Base-by-base conservation (phyloP, 2,797 vertebrate species). In the Sebastes vulpes region DNA sequence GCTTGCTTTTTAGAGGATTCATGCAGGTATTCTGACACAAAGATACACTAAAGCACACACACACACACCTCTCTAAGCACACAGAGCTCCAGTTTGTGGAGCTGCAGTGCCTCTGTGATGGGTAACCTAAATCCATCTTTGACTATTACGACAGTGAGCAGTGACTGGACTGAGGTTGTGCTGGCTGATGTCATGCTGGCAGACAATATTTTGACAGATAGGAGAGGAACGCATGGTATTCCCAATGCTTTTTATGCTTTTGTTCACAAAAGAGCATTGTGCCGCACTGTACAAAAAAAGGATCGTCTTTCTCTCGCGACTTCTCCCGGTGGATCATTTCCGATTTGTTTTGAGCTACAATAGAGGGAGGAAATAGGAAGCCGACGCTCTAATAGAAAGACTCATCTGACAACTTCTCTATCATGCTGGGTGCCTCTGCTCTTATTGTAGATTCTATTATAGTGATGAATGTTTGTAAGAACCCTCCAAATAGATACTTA, bases 61-160 rank as follows among this genome's bases (percentile, higher is more conserved):
- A 65, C 21, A 65, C 46, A 65, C 21, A 61, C 60, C 20, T 18
- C 25, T 53, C 21, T 28, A 26, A 65, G 14, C 38, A 61, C 23
- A 9, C 66, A 48, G 20, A 60, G 28, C 57, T 71, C 14, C 61
- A 81, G 31, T 58, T 64, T 78, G 14, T 26, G 38, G 21, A 21
- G 57, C 61, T 83, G 58, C 28, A 66, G 59, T 26, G 53, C 29
- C 28, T 7, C 42, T 72, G 35, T 68, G 65, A 78, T 68, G 83
- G 75, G 61, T 83, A 86, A 88, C 83, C 77, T 84, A 70, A 69
- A 83, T 79, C 59, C 72, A 88, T 89, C 83, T 68, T 66, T 77
- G 61, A 79, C 72, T 72, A 81, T 77, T 84, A 85, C 7, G 64
- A 53, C 58, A 61, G 50, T 20, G 75, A 83, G 76, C 46, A 21